Evolutionary conservation across 2,888 invertebrate genomes (phyloP).

Genomic region (Thelaira solivaga): DNA sequence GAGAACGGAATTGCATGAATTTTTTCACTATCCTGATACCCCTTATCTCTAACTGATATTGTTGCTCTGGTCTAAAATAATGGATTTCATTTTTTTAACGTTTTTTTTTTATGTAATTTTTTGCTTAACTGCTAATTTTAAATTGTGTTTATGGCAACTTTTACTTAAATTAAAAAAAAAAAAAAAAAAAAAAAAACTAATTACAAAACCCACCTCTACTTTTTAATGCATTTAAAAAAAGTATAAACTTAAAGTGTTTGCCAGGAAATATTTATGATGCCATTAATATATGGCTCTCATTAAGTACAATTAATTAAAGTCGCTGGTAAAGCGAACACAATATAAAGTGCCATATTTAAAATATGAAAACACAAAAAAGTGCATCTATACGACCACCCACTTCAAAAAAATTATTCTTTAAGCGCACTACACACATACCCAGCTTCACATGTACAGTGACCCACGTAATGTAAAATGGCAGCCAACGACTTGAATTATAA

Average conservation of each 20-base stretch:
- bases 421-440: constrained; percentile 22
- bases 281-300: constrained; percentile 18
- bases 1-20: too few relatives aligned
- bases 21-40: too few relatives aligned
- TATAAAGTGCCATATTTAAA: neutral
- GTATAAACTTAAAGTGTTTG: neutral
- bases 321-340: neutral
- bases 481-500: constrained; percentile 23
- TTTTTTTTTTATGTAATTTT: too few relatives aligned
- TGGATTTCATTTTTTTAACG: too few relatives aligned
- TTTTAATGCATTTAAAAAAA: too few relatives aligned
- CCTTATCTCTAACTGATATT: too few relatives aligned
- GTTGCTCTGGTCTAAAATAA: too few relatives aligned
- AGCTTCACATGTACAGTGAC: constrained; percentile 30
- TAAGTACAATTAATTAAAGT: constrained; percentile 27
- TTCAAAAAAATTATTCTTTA: constrained; percentile 11
- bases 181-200: too few relatives aligned
- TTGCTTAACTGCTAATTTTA: too few relatives aligned
- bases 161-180: too few relatives aligned
- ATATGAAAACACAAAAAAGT: neutral
- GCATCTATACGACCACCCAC: constrained; percentile 40
- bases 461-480: constrained; percentile 1
- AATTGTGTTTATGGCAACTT: too few relatives aligned
- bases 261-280: constrained; percentile 19
- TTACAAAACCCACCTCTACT: too few relatives aligned